These are phyloP conservation scores for Malacosoma neustria DNA, from an alignment of 2,888 invertebrate genomes.

Conservation along the genomic window DNA sequence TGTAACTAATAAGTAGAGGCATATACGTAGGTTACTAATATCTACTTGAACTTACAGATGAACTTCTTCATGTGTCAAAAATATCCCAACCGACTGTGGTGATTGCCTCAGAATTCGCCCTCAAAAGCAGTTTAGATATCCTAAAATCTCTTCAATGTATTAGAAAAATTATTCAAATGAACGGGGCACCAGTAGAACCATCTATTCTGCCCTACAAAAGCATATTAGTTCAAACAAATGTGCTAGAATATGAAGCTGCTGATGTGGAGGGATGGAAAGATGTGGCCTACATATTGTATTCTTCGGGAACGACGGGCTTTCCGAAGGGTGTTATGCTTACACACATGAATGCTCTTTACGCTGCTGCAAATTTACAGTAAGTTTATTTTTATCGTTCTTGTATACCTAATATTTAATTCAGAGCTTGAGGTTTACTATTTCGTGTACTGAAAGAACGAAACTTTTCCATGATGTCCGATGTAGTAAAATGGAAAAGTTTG, in stretches of 20 bases:
- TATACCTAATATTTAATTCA: too few species aligned
- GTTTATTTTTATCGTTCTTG: too few species aligned
- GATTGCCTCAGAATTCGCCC: background rate
- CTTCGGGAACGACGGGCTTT: constrained; percentile 28
- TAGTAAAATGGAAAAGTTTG: too few species aligned
- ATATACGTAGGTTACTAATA: too few species aligned
- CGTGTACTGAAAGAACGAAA: too few species aligned
- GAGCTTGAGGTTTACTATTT: too few species aligned
- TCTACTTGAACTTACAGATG: constrained; percentile 13
- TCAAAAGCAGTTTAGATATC: background rate
- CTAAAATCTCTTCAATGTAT: constrained; percentile 8
- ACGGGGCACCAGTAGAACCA: background rate
- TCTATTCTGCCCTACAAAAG: background rate
- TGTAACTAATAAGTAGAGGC: too few species aligned
- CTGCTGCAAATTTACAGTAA: constrained; percentile 53
- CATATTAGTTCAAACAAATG: background rate
- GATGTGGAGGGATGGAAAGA: constrained; percentile 17
- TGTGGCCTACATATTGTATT: constrained; percentile 20
- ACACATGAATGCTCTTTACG: constrained; percentile 15
- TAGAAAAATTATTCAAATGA: constrained; percentile 10
- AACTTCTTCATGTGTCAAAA: constrained; percentile 14
- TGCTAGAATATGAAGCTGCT: constrained; percentile 12
- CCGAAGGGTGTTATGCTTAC: constrained; percentile 29
- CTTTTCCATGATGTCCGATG: too few species aligned
- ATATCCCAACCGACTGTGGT: constrained; percentile 14